Evolutionary conservation across 2,797 vertebrate species (phyloP).

Genomic region (Cryptoprocta ferox): DNA sequence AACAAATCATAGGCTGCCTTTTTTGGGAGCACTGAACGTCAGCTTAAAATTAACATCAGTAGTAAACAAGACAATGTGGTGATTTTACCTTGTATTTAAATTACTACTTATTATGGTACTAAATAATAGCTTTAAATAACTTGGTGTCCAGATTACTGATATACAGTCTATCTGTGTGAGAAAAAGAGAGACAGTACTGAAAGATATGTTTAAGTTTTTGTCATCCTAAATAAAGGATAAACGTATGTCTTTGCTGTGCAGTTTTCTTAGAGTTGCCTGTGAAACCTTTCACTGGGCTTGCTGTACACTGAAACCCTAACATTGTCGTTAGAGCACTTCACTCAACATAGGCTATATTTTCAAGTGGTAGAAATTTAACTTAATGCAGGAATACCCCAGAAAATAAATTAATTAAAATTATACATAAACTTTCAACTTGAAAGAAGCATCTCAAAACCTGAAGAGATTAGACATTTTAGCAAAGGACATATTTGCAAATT

Average conservation of each 20-base stretch:
- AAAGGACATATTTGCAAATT: not conserved
- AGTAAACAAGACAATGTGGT: conserved; percentile 90
- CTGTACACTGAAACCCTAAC: conserved; percentile 46
- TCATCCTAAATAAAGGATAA: conserved; percentile 87
- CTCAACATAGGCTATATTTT: conserved; percentile 65
- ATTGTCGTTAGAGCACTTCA: conserved; percentile 79
- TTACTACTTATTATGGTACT: conserved; percentile 89
- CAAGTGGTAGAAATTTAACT: conserved; percentile 53
- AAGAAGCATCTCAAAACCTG: conserved; percentile 58
- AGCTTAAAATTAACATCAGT: conserved; percentile 90
- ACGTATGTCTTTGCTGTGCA: conserved; percentile 73
- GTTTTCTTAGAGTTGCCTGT: conserved; percentile 72
- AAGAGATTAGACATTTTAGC: not conserved
- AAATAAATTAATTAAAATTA: conserved; percentile 62
- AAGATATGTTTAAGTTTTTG: conserved; percentile 88
- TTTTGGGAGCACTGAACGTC: conserved; percentile 84
- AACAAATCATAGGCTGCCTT: conserved; percentile 92
- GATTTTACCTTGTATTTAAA: conserved; percentile 89
- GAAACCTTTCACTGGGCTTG: conserved; percentile 81
- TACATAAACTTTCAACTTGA: conserved; percentile 49
- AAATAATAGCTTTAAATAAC: conserved; percentile 90
- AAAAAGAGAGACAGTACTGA: conserved; percentile 83
- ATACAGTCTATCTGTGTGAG: conserved; percentile 79
- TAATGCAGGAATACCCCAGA: conserved; percentile 27
- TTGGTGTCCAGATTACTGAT: conserved; percentile 88